A percentile compares a stretch with the other conserved stretches of the same genome.
These are phyloP conservation scores for Deilephila porcellus DNA, from an alignment of 2,888 invertebrate genomes.

Conservation along the genomic window DNA sequence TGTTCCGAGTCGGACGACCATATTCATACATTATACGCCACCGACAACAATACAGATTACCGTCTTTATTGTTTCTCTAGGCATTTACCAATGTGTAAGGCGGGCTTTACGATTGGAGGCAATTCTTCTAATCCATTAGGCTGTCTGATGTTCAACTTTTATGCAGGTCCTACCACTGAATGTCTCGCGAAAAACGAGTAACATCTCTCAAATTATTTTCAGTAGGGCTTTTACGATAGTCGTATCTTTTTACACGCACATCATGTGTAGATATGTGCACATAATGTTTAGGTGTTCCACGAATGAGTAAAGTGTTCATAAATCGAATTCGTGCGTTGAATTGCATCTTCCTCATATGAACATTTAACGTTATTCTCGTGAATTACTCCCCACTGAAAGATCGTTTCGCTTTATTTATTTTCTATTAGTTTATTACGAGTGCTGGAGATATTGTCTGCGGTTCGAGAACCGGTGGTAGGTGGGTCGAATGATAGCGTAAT, in stretches of 20 bases:
- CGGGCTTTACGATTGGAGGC: constrained; percentile 75
- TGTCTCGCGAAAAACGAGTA: constrained; percentile 79
- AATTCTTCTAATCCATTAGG: constrained; percentile 84
- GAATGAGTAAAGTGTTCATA: constrained; percentile 74
- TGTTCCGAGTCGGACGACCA: constrained; percentile 45
- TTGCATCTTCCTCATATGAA: constrained; percentile 51
- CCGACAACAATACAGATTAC: constrained; percentile 64
- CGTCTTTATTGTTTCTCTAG: constrained; percentile 69
- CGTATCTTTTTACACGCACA: constrained; percentile 83
- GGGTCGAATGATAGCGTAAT: constrained; percentile 69
- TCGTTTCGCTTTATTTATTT: constrained; percentile 27
- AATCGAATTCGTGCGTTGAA: constrained; percentile 80
- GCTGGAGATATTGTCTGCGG: constrained; percentile 37
- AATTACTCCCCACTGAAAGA: constrained; percentile 4
- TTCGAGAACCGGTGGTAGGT: constrained; percentile 71
- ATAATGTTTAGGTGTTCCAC: constrained; percentile 77
- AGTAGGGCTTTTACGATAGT: constrained; percentile 81
- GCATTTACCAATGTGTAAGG: constrained; percentile 67
- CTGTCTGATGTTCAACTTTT: constrained; percentile 81
- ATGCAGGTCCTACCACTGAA: constrained; percentile 79
- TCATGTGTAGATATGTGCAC: constrained; percentile 79
- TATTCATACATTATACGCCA: constrained; percentile 57
- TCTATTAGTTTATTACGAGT: constrained; percentile 32
- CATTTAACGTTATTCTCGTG: constrained; percentile 27
- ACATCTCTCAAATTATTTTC: constrained; percentile 83